Base-by-base conservation (phyloP, 2,113 vertebrate species). In the Calonectris borealis region DNA sequence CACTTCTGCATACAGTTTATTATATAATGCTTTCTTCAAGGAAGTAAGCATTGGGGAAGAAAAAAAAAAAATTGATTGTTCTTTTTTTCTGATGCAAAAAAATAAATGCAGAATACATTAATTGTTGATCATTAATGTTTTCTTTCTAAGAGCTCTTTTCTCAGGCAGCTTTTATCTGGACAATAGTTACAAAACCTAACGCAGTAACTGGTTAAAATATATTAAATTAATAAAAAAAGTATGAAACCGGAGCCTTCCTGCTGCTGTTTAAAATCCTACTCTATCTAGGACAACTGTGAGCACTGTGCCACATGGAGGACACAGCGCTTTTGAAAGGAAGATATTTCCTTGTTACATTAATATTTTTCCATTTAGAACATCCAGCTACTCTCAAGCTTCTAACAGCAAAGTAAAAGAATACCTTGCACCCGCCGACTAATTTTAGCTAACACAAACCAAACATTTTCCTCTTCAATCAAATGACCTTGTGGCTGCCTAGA, bases 381-480 rank as follows among this genome's bases (percentile, higher is more conserved):
- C 62, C 58, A 94, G 81, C 73, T 83, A 79, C 71, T 91, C 61
- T 96, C 54, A 77, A 46, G 29, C 66, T 61, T 82, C 57, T 82
- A 85, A 38, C 13, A 85, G 54, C 22, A 62, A 94, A 83, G 89
- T 93, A 85, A 93, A 95, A 87, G 78, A 94, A 73, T 83, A 73
- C 75, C 64, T 96, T 88, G 42, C n/a, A 90, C 75, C 84, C 27
- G 0, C 31, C 0, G 0, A 83, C 94, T 97, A 96, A 97, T 96
- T 97, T 96, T 97, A 96, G 96, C 73, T 71, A 86, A 81, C 31
- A 4, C 68, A 87, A 96, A 88, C 81, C 55, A 91, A 95, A 95
- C 58, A 15, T 94, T 91, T 95, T 58, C 51, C 51, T 90, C 58
- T 80, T 93, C 75, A 86, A 88, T 29, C 51, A 77, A 85, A 60